Percentiles rank a stretch among this genome's conserved stretches.
phyloP scores from a whole-genome alignment of 2,113 vertebrate species.

The Acinonyx jubatus region DNA sequence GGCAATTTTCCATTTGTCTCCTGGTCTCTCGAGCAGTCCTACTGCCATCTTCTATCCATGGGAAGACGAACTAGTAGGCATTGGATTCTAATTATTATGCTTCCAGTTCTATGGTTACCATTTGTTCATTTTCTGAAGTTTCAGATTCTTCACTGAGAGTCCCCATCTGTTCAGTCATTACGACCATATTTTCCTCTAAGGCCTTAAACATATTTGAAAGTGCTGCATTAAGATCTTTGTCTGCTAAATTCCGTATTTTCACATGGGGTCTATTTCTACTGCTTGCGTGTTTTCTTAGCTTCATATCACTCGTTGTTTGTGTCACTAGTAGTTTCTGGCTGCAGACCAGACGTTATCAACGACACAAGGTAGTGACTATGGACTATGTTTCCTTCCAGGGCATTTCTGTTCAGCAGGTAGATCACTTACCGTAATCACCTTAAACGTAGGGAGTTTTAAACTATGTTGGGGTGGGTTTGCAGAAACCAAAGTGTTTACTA shows the following conservation, averaged over 20 bases:
- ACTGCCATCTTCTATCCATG: not conserved
- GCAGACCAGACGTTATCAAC: not conserved
- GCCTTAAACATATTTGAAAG: not conserved
- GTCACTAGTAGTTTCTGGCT: not conserved
- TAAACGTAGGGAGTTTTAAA: not conserved
- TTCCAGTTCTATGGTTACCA: not conserved
- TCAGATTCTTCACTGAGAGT: not conserved
- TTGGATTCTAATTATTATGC: no score
- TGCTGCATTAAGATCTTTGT: not conserved
- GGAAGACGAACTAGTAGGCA: not conserved
- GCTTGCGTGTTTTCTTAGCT: not conserved
- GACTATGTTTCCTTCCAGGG: not conserved
- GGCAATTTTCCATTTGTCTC: no score
- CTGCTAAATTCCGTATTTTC: not conserved
- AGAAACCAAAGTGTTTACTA: not conserved
- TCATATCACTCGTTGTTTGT: not conserved
- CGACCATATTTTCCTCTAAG: not conserved
- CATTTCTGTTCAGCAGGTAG: not conserved
- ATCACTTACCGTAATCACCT: not conserved
- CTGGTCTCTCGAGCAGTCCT: not conserved
- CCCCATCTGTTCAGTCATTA: not conserved
- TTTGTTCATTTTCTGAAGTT: not conserved
- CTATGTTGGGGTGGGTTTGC: not conserved
- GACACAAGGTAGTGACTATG: not conserved
- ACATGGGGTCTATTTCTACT: not conserved